phyloP scores from a whole-genome alignment of 1,140 invertebrate genomes.

The Caenorhabditis brenneri region DNA sequence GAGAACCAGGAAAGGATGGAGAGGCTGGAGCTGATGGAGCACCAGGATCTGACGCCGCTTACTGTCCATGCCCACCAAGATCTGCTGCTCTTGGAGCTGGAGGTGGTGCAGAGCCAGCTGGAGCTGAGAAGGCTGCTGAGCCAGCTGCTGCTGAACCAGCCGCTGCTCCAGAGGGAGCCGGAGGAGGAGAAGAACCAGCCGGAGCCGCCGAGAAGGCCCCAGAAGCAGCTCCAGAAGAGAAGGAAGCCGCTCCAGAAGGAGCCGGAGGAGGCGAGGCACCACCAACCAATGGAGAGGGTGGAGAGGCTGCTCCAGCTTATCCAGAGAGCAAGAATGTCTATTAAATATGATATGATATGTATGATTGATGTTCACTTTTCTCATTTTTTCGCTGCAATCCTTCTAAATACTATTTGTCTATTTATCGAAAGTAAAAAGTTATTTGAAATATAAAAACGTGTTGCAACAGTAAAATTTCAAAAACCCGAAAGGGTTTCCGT shows the following conservation, averaged over 20 bases:
- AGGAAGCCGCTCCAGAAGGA: not conserved
- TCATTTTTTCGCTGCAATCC: too few relatives aligned
- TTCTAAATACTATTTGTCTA: too few relatives aligned
- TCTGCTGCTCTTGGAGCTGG: conserved; percentile 73
- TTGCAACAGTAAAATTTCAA: too few relatives aligned
- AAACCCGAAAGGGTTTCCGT: too few relatives aligned
- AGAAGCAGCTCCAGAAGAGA: not conserved
- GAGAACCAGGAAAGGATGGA: conserved; percentile 76
- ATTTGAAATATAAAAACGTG: too few relatives aligned
- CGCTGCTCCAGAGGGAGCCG: not conserved
- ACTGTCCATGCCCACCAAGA: conserved; percentile 69
- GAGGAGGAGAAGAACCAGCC: conserved; percentile 12
- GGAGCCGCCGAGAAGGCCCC: conserved; percentile 10
- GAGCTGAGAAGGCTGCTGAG: not conserved
- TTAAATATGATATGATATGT: not conserved
- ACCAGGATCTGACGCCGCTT: conserved; percentile 72
- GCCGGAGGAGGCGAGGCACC: not conserved
- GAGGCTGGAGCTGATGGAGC: conserved; percentile 76
- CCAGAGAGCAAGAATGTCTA: not conserved
- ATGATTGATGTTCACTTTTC: too few relatives aligned
- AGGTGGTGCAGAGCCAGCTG: not conserved
- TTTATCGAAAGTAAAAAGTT: too few relatives aligned
- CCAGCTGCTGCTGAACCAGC: not conserved
- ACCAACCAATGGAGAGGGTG: conserved; percentile 24
- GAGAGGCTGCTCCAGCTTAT: conserved; percentile 8